Conservation (phyloP, 2,888 invertebrate genomes). For the Acanthococcus lagerstroemiae region DNA sequence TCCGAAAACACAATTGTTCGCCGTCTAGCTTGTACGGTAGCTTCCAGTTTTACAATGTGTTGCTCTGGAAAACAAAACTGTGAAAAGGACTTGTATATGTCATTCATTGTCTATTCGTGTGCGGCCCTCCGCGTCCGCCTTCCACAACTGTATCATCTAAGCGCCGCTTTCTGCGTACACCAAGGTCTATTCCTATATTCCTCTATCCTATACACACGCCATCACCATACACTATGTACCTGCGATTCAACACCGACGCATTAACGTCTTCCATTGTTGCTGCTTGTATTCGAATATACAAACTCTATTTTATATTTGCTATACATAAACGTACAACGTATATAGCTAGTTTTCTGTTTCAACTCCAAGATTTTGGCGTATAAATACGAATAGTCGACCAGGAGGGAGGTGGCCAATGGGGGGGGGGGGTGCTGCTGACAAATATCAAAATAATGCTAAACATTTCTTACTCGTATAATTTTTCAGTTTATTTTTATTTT, state of each 20-base stretch:
- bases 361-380: too few species aligned
- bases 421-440: too few species aligned
- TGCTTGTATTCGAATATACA: too few species aligned
- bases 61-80: conserved; percentile 16
- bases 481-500: too few species aligned
- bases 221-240: background rate
- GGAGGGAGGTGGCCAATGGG: too few species aligned
- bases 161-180: background rate
- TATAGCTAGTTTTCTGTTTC: too few species aligned
- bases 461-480: too few species aligned
- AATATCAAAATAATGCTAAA: too few species aligned
- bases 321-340: too few species aligned
- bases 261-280: background rate
- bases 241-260: conserved; percentile 7
- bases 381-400: too few species aligned
- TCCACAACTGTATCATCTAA: background rate
- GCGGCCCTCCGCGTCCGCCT: background rate
- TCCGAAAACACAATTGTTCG: conserved; percentile 18
- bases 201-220: background rate
- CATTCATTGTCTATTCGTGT: conserved; percentile 13
- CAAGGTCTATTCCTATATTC: background rate
- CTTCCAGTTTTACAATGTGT: conserved; percentile 18
- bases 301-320: too few species aligned
- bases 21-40: conserved; percentile 17
- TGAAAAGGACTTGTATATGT: conserved; percentile 20